phyloP scores from a whole-genome alignment of 2,888 invertebrate species.

The Pardosa pseudoannulata region DNA sequence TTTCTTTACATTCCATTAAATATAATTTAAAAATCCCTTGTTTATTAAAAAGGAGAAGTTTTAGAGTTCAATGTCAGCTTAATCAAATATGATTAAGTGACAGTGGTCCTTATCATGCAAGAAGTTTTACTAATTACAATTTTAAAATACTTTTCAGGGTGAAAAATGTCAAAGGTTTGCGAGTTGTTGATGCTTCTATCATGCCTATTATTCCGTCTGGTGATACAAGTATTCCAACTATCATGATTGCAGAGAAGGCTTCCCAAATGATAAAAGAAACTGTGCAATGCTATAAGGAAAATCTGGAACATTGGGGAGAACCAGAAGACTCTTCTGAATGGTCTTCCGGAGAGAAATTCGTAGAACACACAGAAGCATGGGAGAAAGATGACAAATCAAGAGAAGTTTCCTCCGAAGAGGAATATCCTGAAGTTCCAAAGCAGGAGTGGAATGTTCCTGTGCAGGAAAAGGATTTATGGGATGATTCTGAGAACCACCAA shows the following conservation, averaged over 20 bases:
- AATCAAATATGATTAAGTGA: too few species aligned
- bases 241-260: slow-evolving; percentile 15
- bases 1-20: too few species aligned
- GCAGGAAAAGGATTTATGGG: background rate
- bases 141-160: background rate
- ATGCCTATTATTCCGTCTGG: slow-evolving; percentile 2
- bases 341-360: background rate
- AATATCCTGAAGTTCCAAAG: background rate
- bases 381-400: background rate
- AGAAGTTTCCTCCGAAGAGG: background rate
- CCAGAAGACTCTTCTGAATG: background rate
- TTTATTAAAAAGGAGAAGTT: too few species aligned
- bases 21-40: too few species aligned
- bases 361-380: background rate
- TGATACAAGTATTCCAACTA: background rate
- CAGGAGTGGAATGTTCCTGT: background rate
- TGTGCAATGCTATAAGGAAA: background rate
- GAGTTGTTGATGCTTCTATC: slow-evolving; percentile 4
- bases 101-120: too few species aligned
- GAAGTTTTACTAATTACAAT: too few species aligned
- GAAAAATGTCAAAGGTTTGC: background rate
- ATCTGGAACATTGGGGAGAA: background rate
- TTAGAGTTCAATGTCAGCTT: too few species aligned
- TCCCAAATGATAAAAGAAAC: background rate
- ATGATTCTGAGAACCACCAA: background rate